phyloP scores from a whole-genome alignment of 1,140 invertebrate species.

The Zaprionus africanus region DNA sequence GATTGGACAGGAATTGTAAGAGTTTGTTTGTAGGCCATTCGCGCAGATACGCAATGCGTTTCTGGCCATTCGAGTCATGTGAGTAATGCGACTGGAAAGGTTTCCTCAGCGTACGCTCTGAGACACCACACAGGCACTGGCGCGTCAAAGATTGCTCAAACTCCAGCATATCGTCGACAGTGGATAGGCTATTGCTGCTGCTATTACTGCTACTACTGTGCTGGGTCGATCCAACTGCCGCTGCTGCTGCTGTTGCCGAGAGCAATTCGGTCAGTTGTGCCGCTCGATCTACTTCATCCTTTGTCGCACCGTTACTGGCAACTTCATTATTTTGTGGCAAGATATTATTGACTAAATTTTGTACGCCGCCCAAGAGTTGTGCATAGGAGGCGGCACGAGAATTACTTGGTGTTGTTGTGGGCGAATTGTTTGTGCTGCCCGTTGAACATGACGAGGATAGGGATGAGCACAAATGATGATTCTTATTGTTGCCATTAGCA shows the following conservation, averaged over 20 bases:
- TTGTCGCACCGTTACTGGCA: slow-evolving; percentile 15
- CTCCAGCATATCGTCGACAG: slow-evolving; percentile 76
- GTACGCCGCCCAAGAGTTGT: slow-evolving; percentile 66
- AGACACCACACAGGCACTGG: slow-evolving; percentile 91
- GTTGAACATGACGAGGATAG: slow-evolving; percentile 72
- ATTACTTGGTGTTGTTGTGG: slow-evolving; percentile 73
- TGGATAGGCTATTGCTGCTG: slow-evolving; percentile 42
- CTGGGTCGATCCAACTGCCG: slow-evolving; percentile 17
- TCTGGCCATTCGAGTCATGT: slow-evolving; percentile 85
- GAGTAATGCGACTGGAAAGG: slow-evolving; percentile 88
- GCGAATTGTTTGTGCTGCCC: slow-evolving; percentile 74
- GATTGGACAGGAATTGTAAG: slow-evolving; percentile 91
- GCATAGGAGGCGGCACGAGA: slow-evolving; percentile 71
- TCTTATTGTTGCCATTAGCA: slow-evolving; percentile 61
- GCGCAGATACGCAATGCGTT: slow-evolving; percentile 86
- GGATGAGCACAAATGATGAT: slow-evolving; percentile 71
- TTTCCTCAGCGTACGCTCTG: slow-evolving; percentile 88
- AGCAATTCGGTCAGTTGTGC: slow-evolving; percentile 66
- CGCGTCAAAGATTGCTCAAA: slow-evolving; percentile 88
- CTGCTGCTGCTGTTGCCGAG: slow-evolving; percentile 24
- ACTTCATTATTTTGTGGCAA: slow-evolving; percentile 62
- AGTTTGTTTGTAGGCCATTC: slow-evolving; percentile 90
- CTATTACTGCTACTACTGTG: slow-evolving; percentile 49
- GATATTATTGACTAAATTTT: slow-evolving; percentile 69
- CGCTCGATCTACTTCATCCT: slow-evolving; percentile 76